Conservation (phyloP, 2,888 invertebrate species). For the Plagiodera versicolora region DNA sequence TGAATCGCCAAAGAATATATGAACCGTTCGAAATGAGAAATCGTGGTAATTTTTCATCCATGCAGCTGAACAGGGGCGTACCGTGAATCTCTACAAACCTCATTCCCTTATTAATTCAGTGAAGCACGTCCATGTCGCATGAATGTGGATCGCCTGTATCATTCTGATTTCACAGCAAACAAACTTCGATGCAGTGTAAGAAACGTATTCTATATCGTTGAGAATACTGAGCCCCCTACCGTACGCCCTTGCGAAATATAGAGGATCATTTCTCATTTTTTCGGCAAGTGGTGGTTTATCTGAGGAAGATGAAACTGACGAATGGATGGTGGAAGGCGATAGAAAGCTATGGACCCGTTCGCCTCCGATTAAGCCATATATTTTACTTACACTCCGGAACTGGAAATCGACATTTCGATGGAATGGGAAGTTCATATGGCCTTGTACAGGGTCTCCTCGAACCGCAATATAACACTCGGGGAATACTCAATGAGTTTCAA, state of each 20-base stretch:
- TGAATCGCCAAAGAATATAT: slow-evolving; percentile 47
- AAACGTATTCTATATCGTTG: too few relatives aligned
- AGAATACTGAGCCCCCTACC: background rate
- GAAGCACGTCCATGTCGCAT: too few relatives aligned
- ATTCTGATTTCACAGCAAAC: too few relatives aligned
- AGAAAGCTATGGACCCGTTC: slow-evolving; percentile 38
- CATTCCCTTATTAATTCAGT: background rate
- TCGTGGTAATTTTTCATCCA: slow-evolving; percentile 47
- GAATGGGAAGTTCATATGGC: slow-evolving; percentile 12
- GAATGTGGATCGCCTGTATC: too few relatives aligned
- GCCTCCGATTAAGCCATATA: slow-evolving; percentile 41
- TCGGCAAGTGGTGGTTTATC: slow-evolving; percentile 49
- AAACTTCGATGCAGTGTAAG: too few relatives aligned
- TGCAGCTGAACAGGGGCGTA: slow-evolving; percentile 22
- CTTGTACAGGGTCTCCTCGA: background rate
- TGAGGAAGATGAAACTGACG: slow-evolving; percentile 47
- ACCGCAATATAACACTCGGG: too few relatives aligned
- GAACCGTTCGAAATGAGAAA: slow-evolving; percentile 49
- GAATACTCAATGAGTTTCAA: too few relatives aligned
- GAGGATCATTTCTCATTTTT: slow-evolving; percentile 50
- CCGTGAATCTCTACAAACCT: background rate
- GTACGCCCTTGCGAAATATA: slow-evolving; percentile 24
- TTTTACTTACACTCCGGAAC: slow-evolving; percentile 31
- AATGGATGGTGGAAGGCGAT: slow-evolving; percentile 44
- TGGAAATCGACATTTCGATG: slow-evolving; percentile 17